phyloP scores from a whole-genome alignment of 2,113 vertebrate genomes.

The Galeopterus variegatus region DNA sequence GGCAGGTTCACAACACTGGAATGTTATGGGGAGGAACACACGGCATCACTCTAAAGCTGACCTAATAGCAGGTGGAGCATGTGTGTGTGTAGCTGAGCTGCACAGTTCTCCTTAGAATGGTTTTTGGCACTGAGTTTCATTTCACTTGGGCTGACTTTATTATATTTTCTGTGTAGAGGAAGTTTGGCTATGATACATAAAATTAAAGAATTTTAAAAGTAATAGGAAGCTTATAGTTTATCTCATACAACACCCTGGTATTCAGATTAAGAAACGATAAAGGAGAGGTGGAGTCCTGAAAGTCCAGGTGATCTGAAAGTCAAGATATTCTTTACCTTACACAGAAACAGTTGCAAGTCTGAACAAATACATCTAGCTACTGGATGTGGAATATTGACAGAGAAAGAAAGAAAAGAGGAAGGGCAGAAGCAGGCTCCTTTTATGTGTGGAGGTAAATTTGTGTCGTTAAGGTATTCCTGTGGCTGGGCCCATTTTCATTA shows the following conservation, averaged over 20 bases:
- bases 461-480: neutral
- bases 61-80: neutral
- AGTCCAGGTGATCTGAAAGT: neutral
- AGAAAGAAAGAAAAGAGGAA: neutral
- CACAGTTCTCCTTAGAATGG: conserved; percentile 31
- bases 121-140: conserved; percentile 42
- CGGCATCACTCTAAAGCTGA: neutral
- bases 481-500: neutral
- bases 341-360: neutral
- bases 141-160: conserved; percentile 33
- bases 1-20: conserved; percentile 16
- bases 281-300: neutral
- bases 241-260: neutral
- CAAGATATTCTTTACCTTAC: neutral
- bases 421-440: neutral
- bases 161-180: conserved; percentile 14
- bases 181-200: neutral
- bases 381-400: neutral
- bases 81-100: neutral
- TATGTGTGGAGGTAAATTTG: neutral
- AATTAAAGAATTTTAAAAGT: conserved; percentile 58
- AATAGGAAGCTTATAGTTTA: conserved; percentile 30
- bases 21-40: neutral
- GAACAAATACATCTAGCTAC: neutral
- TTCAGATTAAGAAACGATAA: neutral